Evolutionary conservation across 2,888 invertebrate genomes (phyloP).

Genomic region (Dilophus febrilis): DNA sequence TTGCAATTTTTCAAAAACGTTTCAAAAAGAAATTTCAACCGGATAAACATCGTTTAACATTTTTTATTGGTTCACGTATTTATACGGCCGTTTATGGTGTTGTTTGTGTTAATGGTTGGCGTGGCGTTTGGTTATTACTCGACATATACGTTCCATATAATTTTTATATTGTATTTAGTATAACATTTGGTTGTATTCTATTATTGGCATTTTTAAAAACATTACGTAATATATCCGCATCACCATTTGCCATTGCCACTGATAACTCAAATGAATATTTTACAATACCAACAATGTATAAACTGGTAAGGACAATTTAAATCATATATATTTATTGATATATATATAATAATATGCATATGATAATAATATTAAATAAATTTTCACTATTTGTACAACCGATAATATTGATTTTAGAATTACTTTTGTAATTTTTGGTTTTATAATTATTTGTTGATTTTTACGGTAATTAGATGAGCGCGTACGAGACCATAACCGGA

Average conservation of each 20-base stretch:
- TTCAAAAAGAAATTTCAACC: slow-evolving; percentile 44
- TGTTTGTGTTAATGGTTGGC: slow-evolving; percentile 75
- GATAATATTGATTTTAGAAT: too few relatives aligned
- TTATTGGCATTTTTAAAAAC: slow-evolving; percentile 51
- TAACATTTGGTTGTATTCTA: slow-evolving; percentile 46
- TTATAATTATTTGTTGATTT: too few relatives aligned
- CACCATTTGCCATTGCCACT: slow-evolving; percentile 60
- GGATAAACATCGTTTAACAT: slow-evolving; percentile 47
- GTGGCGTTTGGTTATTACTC: slow-evolving; percentile 60
- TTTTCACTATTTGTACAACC: too few relatives aligned
- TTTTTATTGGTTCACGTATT: slow-evolving; percentile 49
- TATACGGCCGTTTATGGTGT: slow-evolving; percentile 62
- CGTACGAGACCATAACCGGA: too few relatives aligned
- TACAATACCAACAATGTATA: slow-evolving; percentile 70
- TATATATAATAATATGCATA: too few relatives aligned
- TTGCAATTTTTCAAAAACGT: slow-evolving; percentile 48
- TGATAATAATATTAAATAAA: too few relatives aligned
- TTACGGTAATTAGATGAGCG: too few relatives aligned
- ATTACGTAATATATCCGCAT: slow-evolving; percentile 62
- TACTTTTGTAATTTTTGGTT: too few relatives aligned
- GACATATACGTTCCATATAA: slow-evolving; percentile 48
- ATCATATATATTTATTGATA: too few relatives aligned
- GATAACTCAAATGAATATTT: slow-evolving; percentile 67
- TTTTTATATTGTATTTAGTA: slow-evolving; percentile 43
- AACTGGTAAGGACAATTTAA: slow-evolving; percentile 47